Conservation (phyloP, 2,797 vertebrate genomes). For the Callimico goeldii region DNA sequence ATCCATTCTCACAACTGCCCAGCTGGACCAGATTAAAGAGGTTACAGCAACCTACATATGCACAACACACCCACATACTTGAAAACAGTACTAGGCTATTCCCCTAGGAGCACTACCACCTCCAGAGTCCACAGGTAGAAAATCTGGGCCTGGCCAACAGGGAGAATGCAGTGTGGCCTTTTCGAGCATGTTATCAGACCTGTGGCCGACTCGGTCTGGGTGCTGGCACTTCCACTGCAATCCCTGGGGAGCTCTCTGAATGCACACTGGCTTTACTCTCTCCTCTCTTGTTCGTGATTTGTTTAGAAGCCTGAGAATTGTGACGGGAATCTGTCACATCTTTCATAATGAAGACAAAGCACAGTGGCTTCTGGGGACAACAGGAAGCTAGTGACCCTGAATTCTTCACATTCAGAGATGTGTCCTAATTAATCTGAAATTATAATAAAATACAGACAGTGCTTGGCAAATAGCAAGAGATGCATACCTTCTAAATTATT, state of each 20-base stretch:
- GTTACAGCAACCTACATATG: neutral
- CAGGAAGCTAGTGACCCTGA: neutral
- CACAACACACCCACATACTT: neutral
- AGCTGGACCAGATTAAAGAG: neutral
- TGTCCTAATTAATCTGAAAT: conserved; percentile 43
- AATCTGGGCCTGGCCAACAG: neutral
- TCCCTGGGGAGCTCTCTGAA: neutral
- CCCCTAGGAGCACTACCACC: neutral
- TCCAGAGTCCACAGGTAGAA: neutral
- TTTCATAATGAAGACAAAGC: conserved; percentile 26
- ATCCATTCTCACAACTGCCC: neutral
- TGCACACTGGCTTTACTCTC: neutral
- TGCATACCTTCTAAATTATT: conserved; percentile 26
- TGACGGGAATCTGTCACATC: neutral
- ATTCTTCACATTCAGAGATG: neutral
- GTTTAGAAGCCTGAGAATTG: neutral
- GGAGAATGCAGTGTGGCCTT: neutral
- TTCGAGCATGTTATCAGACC: neutral
- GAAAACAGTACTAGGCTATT: neutral
- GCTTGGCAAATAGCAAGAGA: conserved; percentile 47
- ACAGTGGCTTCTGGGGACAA: neutral
- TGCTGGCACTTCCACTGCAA: neutral
- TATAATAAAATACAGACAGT: conserved; percentile 11
- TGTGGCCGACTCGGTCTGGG: neutral
- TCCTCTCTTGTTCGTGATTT: neutral